phyloP scores from a whole-genome alignment of 2,797 vertebrate genomes.

The Gymnocypris eckloni region DNA sequence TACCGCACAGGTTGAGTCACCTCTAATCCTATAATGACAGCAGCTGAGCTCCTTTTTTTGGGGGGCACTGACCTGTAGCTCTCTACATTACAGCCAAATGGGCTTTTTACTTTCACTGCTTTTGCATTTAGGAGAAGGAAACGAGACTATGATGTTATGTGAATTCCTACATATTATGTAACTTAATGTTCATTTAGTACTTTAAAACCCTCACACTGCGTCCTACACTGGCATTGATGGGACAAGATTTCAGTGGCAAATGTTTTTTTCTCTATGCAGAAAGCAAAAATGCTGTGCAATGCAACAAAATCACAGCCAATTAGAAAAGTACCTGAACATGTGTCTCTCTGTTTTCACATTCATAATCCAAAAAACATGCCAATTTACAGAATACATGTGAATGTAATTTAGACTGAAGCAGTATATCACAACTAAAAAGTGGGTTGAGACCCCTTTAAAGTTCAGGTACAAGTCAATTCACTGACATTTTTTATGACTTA shows the following conservation, averaged over 20 bases:
- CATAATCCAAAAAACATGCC: neutral
- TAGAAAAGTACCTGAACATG: neutral
- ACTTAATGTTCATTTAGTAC: neutral
- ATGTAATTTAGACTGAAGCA: too few species aligned
- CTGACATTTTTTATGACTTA: too few species aligned
- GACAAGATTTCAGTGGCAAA: neutral
- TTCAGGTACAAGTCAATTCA: too few species aligned
- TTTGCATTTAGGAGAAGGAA: neutral
- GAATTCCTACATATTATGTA: slow-evolving; percentile 6
- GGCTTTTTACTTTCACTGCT: neutral
- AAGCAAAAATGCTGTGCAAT: neutral
- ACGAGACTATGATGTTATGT: slow-evolving; percentile 27
- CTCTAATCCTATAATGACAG: slow-evolving; percentile 39
- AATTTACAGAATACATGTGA: neutral
- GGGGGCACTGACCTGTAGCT: slow-evolving; percentile 9
- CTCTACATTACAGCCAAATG: neutral
- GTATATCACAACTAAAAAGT: too few species aligned
- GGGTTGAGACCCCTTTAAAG: too few species aligned
- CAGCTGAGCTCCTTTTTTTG: slow-evolving; percentile 30
- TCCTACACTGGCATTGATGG: neutral
- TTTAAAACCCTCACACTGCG: neutral
- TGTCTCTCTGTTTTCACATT: neutral
- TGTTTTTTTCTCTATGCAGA: neutral
- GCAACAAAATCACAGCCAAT: neutral
- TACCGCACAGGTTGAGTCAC: slow-evolving; percentile 1